Base-by-base conservation (phyloP, 2,888 invertebrate genomes). In the Euplexia lucipara region DNA sequence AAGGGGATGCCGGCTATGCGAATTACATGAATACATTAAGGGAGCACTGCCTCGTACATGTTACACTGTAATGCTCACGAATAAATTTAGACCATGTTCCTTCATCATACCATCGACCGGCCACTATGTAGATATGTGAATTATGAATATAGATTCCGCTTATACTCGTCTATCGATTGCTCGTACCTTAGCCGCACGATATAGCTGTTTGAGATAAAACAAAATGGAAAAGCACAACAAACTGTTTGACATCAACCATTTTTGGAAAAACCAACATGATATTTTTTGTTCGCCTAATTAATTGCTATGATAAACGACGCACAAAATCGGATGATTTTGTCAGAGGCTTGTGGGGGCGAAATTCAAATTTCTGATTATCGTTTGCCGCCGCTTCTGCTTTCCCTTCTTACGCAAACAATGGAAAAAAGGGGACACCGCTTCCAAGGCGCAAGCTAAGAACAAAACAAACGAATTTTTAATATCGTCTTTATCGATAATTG, bases 401-500 rank as follows among this genome's bases (percentile, higher is more conserved):
- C 90, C 90, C 92, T 91, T 88, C 91, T 88, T 88, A 86, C 83
- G 91, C 93, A 95, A 95, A 95, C 95, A 95, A 95, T 93, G 89
- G 91, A 88, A 92, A 92, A 88, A 92, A 91, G 91, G 93, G 94
- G 93, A 91, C 91, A 91, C 91, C 90, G 90, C 88, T 90, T 90
- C 88, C 88, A 88, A 88, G 87, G 92, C 92, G 90, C 89, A 88
- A 88, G 89, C 91, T 88, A 92, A 92, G 94, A 93, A 95, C 94
- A 95, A 95, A 95, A 95, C 95, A 95, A 95, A 95, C 95, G 94
- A 94, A 94, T 94, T 95, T 95, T 95, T 95, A 95, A 95, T 95
- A 95, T 94, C 94, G 93, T 90, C 93, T 94, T 94, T 93, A 95
- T 95, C 94, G 95, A 95, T 95, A 94, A 95, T 95, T 95, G 95